Evolutionary conservation across 2,113 vertebrate species (phyloP).

Genomic region (Pedionomus torquatus): DNA sequence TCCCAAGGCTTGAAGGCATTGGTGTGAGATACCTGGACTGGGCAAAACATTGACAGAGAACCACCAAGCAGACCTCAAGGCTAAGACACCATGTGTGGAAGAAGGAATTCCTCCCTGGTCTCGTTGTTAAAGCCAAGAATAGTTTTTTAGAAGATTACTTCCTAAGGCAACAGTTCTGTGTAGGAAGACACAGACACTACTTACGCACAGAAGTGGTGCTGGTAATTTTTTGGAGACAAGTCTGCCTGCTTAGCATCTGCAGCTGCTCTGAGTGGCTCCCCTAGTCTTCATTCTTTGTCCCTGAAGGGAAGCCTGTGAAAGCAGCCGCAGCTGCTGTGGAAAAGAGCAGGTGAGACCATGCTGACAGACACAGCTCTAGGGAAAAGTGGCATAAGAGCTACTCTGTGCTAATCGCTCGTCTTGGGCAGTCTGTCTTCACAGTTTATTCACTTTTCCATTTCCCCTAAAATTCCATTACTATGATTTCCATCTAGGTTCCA

Average conservation of each 20-base stretch:
- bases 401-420: not conserved
- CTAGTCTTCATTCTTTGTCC: not conserved
- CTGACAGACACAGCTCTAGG: not conserved
- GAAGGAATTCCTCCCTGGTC: not conserved
- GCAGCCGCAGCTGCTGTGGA: conserved; percentile 44
- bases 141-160: not conserved
- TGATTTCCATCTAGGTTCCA: not conserved
- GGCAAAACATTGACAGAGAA: not conserved
- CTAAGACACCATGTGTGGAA: fast-evolving
- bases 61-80: not conserved
- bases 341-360: conserved; percentile 34
- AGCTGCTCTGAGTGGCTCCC: conserved; percentile 22
- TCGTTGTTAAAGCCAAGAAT: not conserved
- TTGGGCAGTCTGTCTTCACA: not conserved
- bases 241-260: conserved; percentile 21
- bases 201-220: not conserved
- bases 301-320: conserved; percentile 10
- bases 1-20: not conserved
- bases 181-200: not conserved
- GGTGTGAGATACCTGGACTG: not conserved
- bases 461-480: not conserved
- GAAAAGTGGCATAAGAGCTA: not conserved
- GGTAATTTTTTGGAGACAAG: not conserved
- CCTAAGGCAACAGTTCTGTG: not conserved
- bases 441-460: not conserved